Base-by-base conservation (phyloP, 2,113 vertebrate species). In the Oreochromis niloticus region DNA sequence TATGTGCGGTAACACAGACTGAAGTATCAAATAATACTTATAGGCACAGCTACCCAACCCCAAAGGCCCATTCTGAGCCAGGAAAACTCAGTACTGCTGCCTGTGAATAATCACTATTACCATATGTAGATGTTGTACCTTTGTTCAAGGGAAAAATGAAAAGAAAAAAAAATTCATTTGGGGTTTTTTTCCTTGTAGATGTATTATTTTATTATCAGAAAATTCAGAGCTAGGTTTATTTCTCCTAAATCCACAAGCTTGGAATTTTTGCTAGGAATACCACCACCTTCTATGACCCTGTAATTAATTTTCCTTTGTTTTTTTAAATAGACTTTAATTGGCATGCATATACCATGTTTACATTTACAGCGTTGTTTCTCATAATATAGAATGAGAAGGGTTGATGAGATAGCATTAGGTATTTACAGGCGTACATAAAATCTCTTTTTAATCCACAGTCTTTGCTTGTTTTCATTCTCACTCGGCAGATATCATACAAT, bases 131-230 rank as follows among this genome's bases (percentile, higher is more conserved):
- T 73, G 3, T 27, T 73, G 39, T 73, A 27, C 13, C 1, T 46
- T 46, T 27, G 22, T 73, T 73, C 8, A 17, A 73, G 13, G 22
- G 22, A 3, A 46, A 73, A 73, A 73, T 27, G 22, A 39, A 5
- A 1, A 4, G n/a, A 73, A 73, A 16, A 24, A 6, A 39, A 27
- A 27, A 46, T 27, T 48, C 1, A 75, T 27, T 71, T 43, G 3
- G 16, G 14, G 1, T 0, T 12, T 0, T 61, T 39, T 63, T 6
- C 17, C 71, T 24, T 5, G 5, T 0, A 48, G 46, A 78, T 0
- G 3, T 78, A 34, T 78, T 32, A 30, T 52, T 52, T 78, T 52
- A 52, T n/a, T 52, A n/a, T 78, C 27, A 78, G 16, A 78, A 78
- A 78, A 78, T 78, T 50, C 43, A 50, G 43, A 50, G 6, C 24